A percentile compares a stretch with the other conserved stretches of the same genome.
Conservation (phyloP, 1,140 invertebrate genomes). For the Mactra quadrangularis region DNA sequence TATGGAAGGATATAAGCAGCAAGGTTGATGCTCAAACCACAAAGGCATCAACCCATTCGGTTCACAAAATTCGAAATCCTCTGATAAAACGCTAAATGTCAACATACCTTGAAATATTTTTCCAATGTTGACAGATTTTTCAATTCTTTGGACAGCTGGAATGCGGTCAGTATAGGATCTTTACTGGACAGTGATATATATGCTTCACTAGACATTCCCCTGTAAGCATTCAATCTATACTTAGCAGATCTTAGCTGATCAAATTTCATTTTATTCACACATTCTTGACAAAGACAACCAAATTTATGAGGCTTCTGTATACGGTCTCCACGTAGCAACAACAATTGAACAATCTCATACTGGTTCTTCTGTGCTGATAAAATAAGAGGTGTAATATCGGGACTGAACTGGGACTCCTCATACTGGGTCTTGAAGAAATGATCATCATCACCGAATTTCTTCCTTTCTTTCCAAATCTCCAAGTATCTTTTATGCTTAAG, state of each 20-base stretch:
- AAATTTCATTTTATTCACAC: constrained; percentile 84
- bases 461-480: constrained; percentile 77
- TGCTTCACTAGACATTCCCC: constrained; percentile 83
- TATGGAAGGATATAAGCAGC: too few relatives aligned
- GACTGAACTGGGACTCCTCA: constrained; percentile 78
- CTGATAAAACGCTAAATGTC: too few relatives aligned
- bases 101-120: constrained; percentile 85
- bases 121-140: constrained; percentile 81
- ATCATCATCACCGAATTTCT: constrained; percentile 76
- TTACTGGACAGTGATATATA: constrained; percentile 88
- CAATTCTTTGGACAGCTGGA: constrained; percentile 86
- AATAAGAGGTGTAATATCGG: constrained; percentile 82
- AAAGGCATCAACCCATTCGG: too few relatives aligned
- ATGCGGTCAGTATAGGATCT: constrained; percentile 88
- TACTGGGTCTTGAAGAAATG: constrained; percentile 77
- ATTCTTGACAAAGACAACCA: constrained; percentile 86
- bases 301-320: constrained; percentile 86
- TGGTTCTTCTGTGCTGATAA: constrained; percentile 82
- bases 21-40: too few relatives aligned
- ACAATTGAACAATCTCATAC: constrained; percentile 82
- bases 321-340: constrained; percentile 79
- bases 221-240: constrained; percentile 82
- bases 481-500: constrained; percentile 81
- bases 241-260: constrained; percentile 81
- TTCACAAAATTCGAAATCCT: too few relatives aligned